A percentile compares a stretch with the other conserved stretches of the same genome.
These are phyloP conservation scores for Charaxes varanes DNA, from an alignment of 1,140 invertebrate species.

Conservation along the genomic window DNA sequence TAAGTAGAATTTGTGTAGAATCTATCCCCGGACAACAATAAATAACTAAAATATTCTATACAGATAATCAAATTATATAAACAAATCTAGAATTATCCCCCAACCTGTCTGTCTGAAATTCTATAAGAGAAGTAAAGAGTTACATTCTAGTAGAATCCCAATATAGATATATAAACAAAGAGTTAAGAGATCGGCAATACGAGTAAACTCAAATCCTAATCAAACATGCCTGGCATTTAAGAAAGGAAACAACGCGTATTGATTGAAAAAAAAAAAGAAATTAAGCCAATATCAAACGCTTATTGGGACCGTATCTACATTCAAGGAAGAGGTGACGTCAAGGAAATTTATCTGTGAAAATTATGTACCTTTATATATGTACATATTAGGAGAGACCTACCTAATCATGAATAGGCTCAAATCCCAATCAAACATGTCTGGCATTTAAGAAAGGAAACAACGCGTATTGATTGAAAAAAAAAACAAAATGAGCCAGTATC, in stretches of 20 bases:
- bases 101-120: too few relatives aligned
- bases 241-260: conserved; percentile 39
- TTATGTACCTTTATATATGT: neutral
- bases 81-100: too few relatives aligned
- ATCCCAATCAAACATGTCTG: conserved; percentile 40
- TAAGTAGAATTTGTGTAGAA: too few relatives aligned
- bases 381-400: conserved; percentile 1
- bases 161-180: too few relatives aligned
- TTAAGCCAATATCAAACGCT: conserved; percentile 53
- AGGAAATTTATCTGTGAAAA: too few relatives aligned
- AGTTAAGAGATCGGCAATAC: too few relatives aligned
- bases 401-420: conserved; percentile 32
- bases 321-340: conserved; percentile 65
- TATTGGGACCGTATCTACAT: conserved; percentile 58
- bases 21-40: too few relatives aligned
- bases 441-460: conserved; percentile 39
- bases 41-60: too few relatives aligned
- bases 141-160: too few relatives aligned
- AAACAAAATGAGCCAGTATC: conserved; percentile 51
- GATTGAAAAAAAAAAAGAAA: conserved; percentile 39
- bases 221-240: conserved; percentile 38
- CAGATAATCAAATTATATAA: too few relatives aligned
- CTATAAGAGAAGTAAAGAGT: too few relatives aligned
- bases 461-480: conserved; percentile 34
- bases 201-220: conserved; percentile 35